Percentiles rank a stretch among this genome's conserved stretches.
Conservation (phyloP, 2,888 invertebrate genomes). For the Ennomos quercinarius region DNA sequence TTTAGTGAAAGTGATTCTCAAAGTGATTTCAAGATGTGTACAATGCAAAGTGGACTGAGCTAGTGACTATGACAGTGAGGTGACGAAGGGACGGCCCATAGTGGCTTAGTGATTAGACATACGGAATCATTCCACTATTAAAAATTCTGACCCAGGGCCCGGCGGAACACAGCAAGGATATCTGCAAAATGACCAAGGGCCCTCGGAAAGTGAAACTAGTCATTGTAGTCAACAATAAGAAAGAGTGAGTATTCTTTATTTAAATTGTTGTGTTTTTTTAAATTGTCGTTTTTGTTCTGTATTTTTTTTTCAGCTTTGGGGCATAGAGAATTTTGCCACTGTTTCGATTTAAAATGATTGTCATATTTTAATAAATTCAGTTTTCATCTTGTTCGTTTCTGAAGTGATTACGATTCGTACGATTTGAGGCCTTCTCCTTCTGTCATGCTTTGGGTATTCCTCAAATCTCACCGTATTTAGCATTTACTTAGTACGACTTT, state of each 20-base stretch:
- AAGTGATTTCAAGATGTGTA: constrained; percentile 55
- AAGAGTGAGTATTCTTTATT: constrained; percentile 75
- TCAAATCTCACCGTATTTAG: too few species aligned
- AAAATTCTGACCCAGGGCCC: constrained; percentile 83
- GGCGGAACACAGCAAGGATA: constrained; percentile 72
- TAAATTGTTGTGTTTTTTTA: constrained; percentile 33
- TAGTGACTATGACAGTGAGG: constrained; percentile 72
- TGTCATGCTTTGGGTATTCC: too few species aligned
- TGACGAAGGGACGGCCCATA: constrained; percentile 65
- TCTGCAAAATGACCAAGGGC: constrained; percentile 86
- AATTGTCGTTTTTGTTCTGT: constrained; percentile 22
- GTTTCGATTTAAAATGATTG: too few species aligned
- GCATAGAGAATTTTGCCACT: too few species aligned
- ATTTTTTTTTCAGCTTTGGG: constrained; percentile 7
- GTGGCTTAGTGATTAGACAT: constrained; percentile 64
- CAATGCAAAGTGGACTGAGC: constrained; percentile 55
- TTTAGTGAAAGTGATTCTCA: constrained; percentile 27
- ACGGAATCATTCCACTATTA: constrained; percentile 81
- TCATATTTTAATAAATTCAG: too few species aligned
- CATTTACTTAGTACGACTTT: too few species aligned
- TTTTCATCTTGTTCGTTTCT: too few species aligned
- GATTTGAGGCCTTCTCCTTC: too few species aligned
- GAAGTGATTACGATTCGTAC: too few species aligned
- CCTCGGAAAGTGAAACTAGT: constrained; percentile 85
- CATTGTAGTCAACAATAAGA: constrained; percentile 86